These are phyloP conservation scores for Balanococcus diminutus DNA, from an alignment of 2,888 invertebrate species.

Conservation along the genomic window DNA sequence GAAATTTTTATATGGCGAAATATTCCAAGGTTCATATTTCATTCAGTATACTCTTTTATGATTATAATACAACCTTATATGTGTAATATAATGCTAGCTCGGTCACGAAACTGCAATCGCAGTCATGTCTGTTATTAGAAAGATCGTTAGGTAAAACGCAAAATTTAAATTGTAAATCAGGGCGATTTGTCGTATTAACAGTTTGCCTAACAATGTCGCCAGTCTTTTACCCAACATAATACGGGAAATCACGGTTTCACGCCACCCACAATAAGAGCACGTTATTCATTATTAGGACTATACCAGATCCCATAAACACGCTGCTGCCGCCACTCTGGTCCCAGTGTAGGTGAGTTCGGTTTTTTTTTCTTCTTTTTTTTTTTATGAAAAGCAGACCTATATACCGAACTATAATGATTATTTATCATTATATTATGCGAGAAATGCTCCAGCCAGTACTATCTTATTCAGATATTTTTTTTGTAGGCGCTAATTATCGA, in stretches of 20 bases:
- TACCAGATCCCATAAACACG: constrained; percentile 24
- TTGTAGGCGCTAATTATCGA: constrained; percentile 40
- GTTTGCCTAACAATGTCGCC: constrained; percentile 41
- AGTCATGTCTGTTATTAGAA: constrained; percentile 44
- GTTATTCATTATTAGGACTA: constrained; percentile 35
- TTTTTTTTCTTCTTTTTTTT: background rate
- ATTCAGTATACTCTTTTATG: constrained; percentile 42
- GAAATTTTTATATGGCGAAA: constrained; percentile 36
- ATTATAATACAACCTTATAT: constrained; percentile 38
- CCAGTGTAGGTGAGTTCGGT: constrained; percentile 31
- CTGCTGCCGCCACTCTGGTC: background rate
- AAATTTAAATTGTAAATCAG: constrained; percentile 53
- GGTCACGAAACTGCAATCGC: constrained; percentile 39
- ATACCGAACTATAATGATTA: constrained; percentile 43
- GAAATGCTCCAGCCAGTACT: background rate
- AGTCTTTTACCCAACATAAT: constrained; percentile 26
- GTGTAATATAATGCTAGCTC: constrained; percentile 37
- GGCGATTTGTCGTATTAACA: constrained; percentile 50
- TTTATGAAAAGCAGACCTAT: constrained; percentile 28
- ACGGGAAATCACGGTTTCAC: constrained; percentile 42
- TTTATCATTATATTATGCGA: constrained; percentile 44
- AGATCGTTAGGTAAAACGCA: constrained; percentile 42
- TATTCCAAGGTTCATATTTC: constrained; percentile 37
- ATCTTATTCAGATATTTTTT: background rate
- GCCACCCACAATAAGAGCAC: constrained; percentile 42